Evolutionary conservation across 1,140 invertebrate genomes (phyloP).

Genomic region (Glomeris maerens): DNA sequence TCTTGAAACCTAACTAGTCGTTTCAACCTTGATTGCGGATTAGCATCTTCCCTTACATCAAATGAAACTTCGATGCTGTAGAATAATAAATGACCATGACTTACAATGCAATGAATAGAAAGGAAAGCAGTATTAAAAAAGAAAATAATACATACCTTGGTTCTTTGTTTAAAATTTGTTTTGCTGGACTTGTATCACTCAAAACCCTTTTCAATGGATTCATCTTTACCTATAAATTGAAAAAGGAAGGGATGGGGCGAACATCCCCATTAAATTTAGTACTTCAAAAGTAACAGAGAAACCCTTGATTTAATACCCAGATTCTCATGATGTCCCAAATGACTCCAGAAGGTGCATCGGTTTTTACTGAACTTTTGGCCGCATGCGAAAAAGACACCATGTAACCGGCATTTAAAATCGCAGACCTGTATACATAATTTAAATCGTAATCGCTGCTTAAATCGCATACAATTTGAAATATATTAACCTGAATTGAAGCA

Average conservation of each 20-base stretch:
- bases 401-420: slow-evolving; percentile 84
- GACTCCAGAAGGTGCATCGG: slow-evolving; percentile 67
- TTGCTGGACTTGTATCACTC: slow-evolving; percentile 13
- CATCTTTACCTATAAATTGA: slow-evolving; percentile 5
- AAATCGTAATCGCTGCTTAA: slow-evolving; percentile 18
- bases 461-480: slow-evolving; percentile 19
- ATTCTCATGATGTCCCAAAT: slow-evolving; percentile 86
- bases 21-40: slow-evolving; percentile 58
- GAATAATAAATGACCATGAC: not conserved
- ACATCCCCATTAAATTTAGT: not conserved
- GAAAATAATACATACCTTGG: slow-evolving; percentile 1
- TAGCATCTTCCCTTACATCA: slow-evolving; percentile 50
- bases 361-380: slow-evolving; percentile 76
- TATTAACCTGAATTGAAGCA: slow-evolving; percentile 44
- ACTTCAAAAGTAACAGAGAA: not conserved
- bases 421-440: slow-evolving; percentile 53
- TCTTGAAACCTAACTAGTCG: slow-evolving; percentile 64
- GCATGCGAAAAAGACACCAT: slow-evolving; percentile 84
- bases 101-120: not conserved
- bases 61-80: slow-evolving; percentile 41
- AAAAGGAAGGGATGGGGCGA: not conserved
- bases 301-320: slow-evolving; percentile 43
- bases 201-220: slow-evolving; percentile 22
- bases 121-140: not conserved
- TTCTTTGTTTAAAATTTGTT: slow-evolving; percentile 10